Base-by-base conservation (phyloP, 2,888 invertebrate species). In the Epiperipatus broadwayi region DNA sequence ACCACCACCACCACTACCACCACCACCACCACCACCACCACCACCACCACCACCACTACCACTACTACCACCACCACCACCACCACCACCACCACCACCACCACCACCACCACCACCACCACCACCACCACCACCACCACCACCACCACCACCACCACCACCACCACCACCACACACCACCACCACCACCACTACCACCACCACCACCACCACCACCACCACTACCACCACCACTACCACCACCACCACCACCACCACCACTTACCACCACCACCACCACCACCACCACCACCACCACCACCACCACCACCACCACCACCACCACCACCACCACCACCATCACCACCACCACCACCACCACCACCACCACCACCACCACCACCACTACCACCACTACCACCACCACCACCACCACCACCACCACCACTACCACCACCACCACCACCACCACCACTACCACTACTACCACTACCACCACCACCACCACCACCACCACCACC, bases 161-260 rank as follows among this genome's bases (percentile, higher is more conserved):
- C n/a, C n/a, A n/a, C n/a, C n/a, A n/a, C n/a, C n/a, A n/a, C n/a
- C n/a, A n/a, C n/a, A n/a, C n/a, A n/a, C n/a, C n/a, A n/a, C n/a
- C n/a, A n/a, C n/a, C n/a, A n/a, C n/a, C n/a, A n/a, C 12, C 7
- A 8, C 31, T 12, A 8, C 31, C 16, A 8, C 31, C 31, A 31
- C 31, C 16, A 31, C 31, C 12, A 12, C 31, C n/a, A 12, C 31
- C 31, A 31, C 31, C 16, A 31, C 12, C 7, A 12, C 31, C 16
- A 8, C 31, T 12, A 31, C 31, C 16, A 8, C 31, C 31, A 31
- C 31, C 16, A 31, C 31, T 12, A 31, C 31, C n/a, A 8, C 31
- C 31, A 31, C 31, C n/a, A 12, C 31, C 12, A 12, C 31, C 16
- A 31, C 31, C n/a, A n/a, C n/a, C n/a, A n/a, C n/a, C n/a, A n/a